Conservation (phyloP, 2,113 vertebrate species). For the Globicephala melas region DNA sequence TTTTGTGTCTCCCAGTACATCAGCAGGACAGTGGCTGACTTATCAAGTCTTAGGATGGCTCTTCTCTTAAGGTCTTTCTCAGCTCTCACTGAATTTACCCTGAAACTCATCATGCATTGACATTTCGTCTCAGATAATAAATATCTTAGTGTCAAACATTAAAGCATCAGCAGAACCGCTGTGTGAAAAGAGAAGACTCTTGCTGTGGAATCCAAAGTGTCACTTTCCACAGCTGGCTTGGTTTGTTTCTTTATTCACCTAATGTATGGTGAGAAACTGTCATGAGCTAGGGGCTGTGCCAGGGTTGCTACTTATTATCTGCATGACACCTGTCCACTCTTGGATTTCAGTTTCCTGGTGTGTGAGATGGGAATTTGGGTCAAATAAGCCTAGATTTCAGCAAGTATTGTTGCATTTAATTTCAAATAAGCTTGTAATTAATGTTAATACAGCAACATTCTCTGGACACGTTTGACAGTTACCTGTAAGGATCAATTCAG, state of each 20-base stretch:
- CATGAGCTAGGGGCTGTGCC: fast-evolving
- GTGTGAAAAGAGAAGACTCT: constrained; percentile 36
- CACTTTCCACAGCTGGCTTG: fast-evolving
- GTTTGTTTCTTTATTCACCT: neutral
- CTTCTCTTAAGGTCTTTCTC: constrained; percentile 45
- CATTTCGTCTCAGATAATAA: constrained; percentile 74
- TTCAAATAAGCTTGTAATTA: neutral
- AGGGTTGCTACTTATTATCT: neutral
- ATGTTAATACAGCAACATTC: neutral
- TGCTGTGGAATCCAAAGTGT: neutral
- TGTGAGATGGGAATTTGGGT: neutral
- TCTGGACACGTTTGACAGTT: neutral
- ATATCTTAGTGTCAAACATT: constrained; percentile 70
- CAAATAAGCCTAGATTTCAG: neutral
- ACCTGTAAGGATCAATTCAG: neutral
- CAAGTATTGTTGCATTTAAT: neutral
- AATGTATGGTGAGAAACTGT: fast-evolving
- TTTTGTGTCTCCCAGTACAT: constrained; percentile 54
- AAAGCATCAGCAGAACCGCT: constrained; percentile 49
- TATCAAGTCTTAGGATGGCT: constrained; percentile 55
- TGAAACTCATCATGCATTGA: constrained; percentile 78
- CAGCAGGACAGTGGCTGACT: constrained; percentile 59
- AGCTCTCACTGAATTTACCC: constrained; percentile 67
- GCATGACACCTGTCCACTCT: neutral
- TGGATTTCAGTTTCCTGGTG: neutral